Percentiles rank a stretch among this genome's conserved stretches.
phyloP scores from a whole-genome alignment of 1,140 invertebrate species.

The Orchestia grillus region DNA sequence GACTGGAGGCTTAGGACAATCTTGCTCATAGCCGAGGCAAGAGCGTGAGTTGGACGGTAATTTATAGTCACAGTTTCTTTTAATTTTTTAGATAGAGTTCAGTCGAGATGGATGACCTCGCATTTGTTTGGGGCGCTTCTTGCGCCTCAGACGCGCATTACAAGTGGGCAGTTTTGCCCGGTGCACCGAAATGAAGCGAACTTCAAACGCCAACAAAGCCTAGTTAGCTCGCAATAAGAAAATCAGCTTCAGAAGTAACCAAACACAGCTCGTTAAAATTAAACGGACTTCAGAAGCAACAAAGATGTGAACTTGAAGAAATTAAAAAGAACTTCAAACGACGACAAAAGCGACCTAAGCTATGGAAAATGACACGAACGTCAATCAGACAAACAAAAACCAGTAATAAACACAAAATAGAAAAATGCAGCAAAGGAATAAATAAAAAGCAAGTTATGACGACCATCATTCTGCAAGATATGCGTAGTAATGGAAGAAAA shows the following conservation, averaged over 20 bases:
- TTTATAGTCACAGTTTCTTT: neutral
- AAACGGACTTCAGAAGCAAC: too few species aligned
- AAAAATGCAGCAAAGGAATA: neutral
- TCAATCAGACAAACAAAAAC: neutral
- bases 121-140: neutral
- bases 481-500: neutral
- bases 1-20: neutral
- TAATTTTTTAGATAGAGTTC: slow-evolving; percentile 10
- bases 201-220: neutral
- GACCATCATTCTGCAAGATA: neutral
- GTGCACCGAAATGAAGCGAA: neutral
- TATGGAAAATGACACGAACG: neutral
- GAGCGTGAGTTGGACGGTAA: neutral
- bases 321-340: too few species aligned
- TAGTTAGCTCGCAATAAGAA: too few species aligned
- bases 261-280: too few species aligned
- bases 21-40: neutral
- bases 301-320: too few species aligned
- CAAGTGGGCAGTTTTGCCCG: neutral
- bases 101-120: neutral
- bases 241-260: too few species aligned
- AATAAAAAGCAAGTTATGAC: neutral
- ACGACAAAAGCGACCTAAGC: neutral
- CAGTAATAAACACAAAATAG: neutral
- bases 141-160: neutral